These are phyloP conservation scores for Genyomyrus donnyi DNA, from an alignment of 2,113 vertebrate species.

Conservation along the genomic window DNA sequence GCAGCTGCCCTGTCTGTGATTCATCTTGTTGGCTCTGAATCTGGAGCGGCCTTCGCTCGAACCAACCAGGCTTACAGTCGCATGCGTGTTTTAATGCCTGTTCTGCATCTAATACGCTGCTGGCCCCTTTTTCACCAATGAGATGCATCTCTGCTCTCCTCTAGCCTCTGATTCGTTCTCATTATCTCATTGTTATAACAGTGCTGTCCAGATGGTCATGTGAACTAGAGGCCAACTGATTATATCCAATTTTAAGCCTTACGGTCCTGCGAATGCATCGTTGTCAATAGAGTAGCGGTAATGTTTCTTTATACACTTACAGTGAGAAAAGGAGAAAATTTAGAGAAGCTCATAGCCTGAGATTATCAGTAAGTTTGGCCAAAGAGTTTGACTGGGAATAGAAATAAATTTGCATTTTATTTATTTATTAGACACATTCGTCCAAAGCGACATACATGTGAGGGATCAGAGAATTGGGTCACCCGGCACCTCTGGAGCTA, in stretches of 20 bases:
- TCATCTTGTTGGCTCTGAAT: background rate
- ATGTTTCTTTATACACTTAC: background rate
- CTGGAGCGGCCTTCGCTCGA: background rate
- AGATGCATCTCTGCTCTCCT: background rate
- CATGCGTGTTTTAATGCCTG: background rate
- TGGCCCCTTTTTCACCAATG: background rate
- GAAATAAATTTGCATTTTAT: background rate
- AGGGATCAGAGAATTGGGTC: background rate
- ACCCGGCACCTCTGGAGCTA: background rate
- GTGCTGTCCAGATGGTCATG: background rate
- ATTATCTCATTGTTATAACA: background rate
- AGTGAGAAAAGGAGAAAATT: background rate
- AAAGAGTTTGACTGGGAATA: background rate
- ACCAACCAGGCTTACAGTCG: background rate
- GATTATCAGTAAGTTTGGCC: background rate
- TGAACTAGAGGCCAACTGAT: background rate
- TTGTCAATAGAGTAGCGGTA: background rate
- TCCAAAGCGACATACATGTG: background rate
- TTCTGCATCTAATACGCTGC: background rate
- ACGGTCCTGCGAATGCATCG: background rate
- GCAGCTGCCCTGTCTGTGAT: background rate
- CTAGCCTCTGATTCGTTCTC: background rate
- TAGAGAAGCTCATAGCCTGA: background rate
- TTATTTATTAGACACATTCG: background rate
- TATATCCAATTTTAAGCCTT: background rate